A percentile compares a stretch with the other conserved stretches of the same genome.
Evolutionary conservation across 2,888 invertebrate genomes (phyloP).

Genomic region (Drosophila bunnanda): DNA sequence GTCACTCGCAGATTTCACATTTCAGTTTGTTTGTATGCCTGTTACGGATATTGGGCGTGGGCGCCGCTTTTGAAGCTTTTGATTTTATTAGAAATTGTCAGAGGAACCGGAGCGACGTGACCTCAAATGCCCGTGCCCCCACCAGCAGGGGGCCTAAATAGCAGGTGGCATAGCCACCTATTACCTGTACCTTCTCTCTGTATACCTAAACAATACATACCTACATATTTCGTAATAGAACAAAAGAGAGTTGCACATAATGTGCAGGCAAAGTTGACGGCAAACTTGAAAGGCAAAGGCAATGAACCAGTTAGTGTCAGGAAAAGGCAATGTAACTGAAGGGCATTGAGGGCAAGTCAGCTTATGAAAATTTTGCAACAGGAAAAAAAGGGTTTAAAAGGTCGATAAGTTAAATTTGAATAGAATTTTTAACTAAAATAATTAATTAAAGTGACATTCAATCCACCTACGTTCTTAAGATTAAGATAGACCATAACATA

Average conservation of each 20-base stretch:
- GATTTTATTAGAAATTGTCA: conserved; percentile 77
- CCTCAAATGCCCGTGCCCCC: conserved; percentile 38
- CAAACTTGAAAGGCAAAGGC: conserved; percentile 31
- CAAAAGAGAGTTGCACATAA: conserved; percentile 37
- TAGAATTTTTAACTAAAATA: background rate
- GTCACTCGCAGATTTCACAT: conserved; percentile 40
- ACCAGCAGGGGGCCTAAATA: conserved; percentile 26
- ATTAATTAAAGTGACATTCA: background rate
- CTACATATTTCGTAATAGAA: conserved; percentile 30
- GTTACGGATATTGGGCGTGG: conserved; percentile 62
- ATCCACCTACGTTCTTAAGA: background rate
- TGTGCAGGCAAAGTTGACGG: conserved; percentile 23
- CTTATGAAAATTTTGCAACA: conserved; percentile 2
- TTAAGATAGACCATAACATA: background rate
- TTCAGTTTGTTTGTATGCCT: conserved; percentile 50
- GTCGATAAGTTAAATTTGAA: background rate
- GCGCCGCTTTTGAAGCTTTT: conserved; percentile 63
- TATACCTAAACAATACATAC: conserved; percentile 12
- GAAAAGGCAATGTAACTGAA: conserved; percentile 7
- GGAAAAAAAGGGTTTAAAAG: background rate
- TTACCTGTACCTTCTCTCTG: background rate
- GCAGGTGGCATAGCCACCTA: conserved; percentile 40
- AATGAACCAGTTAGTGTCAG: conserved; percentile 42
- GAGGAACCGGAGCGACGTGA: conserved; percentile 52
- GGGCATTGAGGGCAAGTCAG: conserved; percentile 2